These are phyloP conservation scores for Thelaira solivaga DNA, from an alignment of 2,888 invertebrate species.

Conservation along the genomic window DNA sequence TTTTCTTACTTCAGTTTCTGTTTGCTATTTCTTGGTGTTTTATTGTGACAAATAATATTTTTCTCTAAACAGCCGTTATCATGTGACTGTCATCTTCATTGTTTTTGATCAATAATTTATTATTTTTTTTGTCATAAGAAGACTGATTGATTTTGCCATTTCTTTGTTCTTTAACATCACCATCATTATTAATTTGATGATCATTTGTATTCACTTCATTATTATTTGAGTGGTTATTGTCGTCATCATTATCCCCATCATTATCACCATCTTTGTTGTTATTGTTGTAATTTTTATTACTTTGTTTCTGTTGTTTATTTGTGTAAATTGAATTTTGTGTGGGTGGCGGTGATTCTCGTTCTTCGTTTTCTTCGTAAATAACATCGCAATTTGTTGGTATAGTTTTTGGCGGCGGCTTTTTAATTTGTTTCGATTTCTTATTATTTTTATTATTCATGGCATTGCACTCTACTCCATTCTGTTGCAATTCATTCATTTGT, in stretches of 20 bases:
- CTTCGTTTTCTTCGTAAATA: conserved; percentile 77
- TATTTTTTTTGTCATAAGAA: conserved; percentile 58
- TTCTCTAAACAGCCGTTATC: conserved; percentile 70
- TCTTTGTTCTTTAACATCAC: conserved; percentile 64
- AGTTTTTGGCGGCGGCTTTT: conserved; percentile 75
- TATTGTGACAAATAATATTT: not conserved
- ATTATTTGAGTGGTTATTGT: conserved; percentile 60
- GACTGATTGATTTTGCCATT: conserved; percentile 46
- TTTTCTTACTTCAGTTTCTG: not conserved
- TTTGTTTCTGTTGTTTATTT: not conserved
- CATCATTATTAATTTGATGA: not conserved
- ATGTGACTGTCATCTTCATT: conserved; percentile 71
- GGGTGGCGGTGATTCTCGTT: conserved; percentile 71
- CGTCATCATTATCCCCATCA: not conserved
- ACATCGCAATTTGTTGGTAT: conserved; percentile 77
- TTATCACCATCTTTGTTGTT: conserved; percentile 50
- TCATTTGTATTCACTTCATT: conserved; percentile 58
- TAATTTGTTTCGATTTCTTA: conserved; percentile 65
- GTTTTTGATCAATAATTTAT: conserved; percentile 65
- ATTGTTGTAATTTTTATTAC: conserved; percentile 25
- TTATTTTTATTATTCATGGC: conserved; percentile 43
- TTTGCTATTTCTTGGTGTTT: conserved; percentile 33
- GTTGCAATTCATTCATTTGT: conserved; percentile 74
- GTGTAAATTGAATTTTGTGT: conserved; percentile 54
- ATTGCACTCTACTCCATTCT: conserved; percentile 66